phyloP scores from a whole-genome alignment of 35 echinoderm and acorn worm genomes.

The Heliocidaris erythrogramma region DNA sequence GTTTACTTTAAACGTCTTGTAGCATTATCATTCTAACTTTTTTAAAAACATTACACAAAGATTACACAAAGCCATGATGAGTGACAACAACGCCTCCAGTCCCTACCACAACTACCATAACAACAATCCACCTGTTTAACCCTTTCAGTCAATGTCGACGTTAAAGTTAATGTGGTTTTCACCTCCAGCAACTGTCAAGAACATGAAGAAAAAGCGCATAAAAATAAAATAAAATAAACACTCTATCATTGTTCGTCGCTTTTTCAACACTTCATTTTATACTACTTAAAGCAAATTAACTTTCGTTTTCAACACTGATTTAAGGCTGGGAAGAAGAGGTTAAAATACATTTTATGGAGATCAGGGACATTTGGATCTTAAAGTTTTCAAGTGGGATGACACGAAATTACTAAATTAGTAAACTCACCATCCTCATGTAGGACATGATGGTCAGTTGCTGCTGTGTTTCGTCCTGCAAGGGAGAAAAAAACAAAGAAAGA shows the following conservation, averaged over 20 bases:
- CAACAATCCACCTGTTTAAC: background rate
- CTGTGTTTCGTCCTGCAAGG: conserved; percentile 27
- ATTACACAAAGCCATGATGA: too few species aligned
- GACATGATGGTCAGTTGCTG: conserved; percentile 44
- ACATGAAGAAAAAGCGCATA: background rate
- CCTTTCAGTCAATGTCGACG: background rate
- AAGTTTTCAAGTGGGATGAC: background rate
- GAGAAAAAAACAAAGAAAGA: conserved; percentile 13
- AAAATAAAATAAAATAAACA: background rate
- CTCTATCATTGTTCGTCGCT: too few species aligned
- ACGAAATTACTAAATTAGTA: background rate
- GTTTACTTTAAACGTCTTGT: too few species aligned
- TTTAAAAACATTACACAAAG: too few species aligned
- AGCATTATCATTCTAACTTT: too few species aligned
- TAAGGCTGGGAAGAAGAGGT: too few species aligned
- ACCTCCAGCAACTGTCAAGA: too few species aligned
- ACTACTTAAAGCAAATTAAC: too few species aligned
- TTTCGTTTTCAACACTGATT: too few species aligned
- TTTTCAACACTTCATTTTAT: too few species aligned
- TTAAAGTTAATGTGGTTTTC: background rate
- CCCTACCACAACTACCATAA: background rate
- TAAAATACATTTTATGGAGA: background rate
- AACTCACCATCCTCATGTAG: conserved; percentile 47
- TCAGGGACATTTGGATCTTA: background rate
- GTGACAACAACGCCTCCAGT: too few species aligned